Base-by-base conservation (phyloP, 2,113 vertebrate genomes). In the Dendrocopos noguchii region DNA sequence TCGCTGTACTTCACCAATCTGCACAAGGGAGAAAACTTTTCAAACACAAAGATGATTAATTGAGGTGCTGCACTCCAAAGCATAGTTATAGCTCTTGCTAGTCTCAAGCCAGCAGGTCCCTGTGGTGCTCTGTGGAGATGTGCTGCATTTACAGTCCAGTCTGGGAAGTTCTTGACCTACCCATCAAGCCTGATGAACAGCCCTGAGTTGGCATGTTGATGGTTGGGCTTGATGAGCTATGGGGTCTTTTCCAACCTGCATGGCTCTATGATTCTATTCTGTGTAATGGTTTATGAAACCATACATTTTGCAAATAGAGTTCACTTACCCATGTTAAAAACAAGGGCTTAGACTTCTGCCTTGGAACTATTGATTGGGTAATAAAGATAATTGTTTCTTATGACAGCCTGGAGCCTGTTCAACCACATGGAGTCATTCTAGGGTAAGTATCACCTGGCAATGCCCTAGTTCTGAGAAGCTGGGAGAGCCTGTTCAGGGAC, bases 301-400 rank as follows among this genome's bases (percentile, higher is more conserved):
- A 39, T 39, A 9, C 1, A 27, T 55, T 65, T 72, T 65, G 50
- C 44, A 70, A 47, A 61, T 28, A 2, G 57, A 71, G 67, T 91
- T 83, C 52, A 76, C 25, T 42, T 64, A 81, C 56, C 68, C 74
- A 13, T 24, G 18, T 47, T 31, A 56, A 60, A 89, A 95, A 90
- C 91, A 82, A 89, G 94, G 72, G 46, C 28, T 60, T 90, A 42
- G 34, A 53, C n/a, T 79, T 80, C 71, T 67, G 22, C n/a, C 18
- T 57, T 56, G 86, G 92, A 96, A 93, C 50, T 91, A 75, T 10
- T n/a, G 29, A 27, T 81, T 81, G 77, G 28, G 68, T 66, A 96
- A 96, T 59, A 64, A 89, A 90, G 34, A 10, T 80, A 83, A 89
- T 66, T 44, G 39, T 22, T 88, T 83, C 24, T 84, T 34, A 12